Base-by-base conservation (phyloP, 1,140 invertebrate genomes). In the Samia ricini region DNA sequence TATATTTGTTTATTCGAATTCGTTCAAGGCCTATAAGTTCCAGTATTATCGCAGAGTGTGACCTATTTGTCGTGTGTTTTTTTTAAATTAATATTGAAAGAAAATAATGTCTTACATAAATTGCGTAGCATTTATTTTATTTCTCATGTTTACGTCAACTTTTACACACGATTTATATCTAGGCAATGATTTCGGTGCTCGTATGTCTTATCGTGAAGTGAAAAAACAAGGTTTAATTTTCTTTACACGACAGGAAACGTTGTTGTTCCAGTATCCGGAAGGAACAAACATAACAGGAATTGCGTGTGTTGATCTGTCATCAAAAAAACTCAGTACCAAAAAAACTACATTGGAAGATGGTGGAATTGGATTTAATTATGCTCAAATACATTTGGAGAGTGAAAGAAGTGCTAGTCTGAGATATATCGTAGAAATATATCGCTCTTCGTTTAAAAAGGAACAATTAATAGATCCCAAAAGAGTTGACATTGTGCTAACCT, bases 381-480 rank as follows among this genome's bases (percentile, higher is more conserved):
- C 76, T 7, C 15, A 63, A 12, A 63, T 77, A 19, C n/a, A 65
- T 19, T 68, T 79, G 29, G 23, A 68, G 68, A 79, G 76, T 61
- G 70, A 57, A 50, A 68, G 60, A 59, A 66, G 76, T 52, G 52
- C 7, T n/a, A 63, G 70, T 22, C 60, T 79, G n/a, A 65, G 63
- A 61, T 79, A 69, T 36, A 69, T 71, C 10, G 63, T 79, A 42
- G 72, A 79, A 65, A 73, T 79, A 51, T 79, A 76, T 66, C 60
- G 65, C 29, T 51, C 15, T n/a, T 61, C 61, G 6, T 61, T 59
- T 33, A 69, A 63, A 59, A 61, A 42, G 10, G 7, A 42, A 61
- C 26, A 59, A 42, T 5, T 22, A 22, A 18, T 24, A 19, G 42
- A 59, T 23, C 20, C 21, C 15, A 49, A 55, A 36, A 18, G 15